Evolutionary conservation across 2,113 vertebrate species (phyloP), one percentile per base, ranked within the genome.

Genomic region (Apus apus): DNA sequence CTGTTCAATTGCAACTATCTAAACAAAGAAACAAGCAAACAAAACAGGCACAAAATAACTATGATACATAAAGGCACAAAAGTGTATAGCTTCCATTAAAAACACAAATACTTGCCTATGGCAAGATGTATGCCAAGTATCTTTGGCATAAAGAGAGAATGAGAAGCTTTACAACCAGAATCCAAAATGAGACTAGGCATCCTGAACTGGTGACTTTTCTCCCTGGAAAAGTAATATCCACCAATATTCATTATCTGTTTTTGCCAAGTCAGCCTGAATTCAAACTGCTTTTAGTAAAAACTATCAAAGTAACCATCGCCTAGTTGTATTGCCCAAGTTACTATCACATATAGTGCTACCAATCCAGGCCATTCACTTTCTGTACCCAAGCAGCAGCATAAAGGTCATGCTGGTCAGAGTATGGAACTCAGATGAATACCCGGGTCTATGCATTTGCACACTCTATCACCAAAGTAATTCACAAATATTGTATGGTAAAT

Each of bases 141-240:
- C 14, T 60, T 26, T 54, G 45, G 36, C 0, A 0, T 34, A 87
- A 78, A 66, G 22, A 43, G 15, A 72, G 15, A 26, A 87, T 0
- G 0, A 73, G 38, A n/a, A 76, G 27, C 53, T 89, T 81, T 56
- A 62, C 13, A 71, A 48, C 18, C 43, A 75, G 66, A 91, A 72
- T 32, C 32, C 48, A 91, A 83, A 75, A 67, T 72, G 4, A 86
- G 25, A 38, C 22, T 0, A 32, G 25, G 72, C 9, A 1, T 51
- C 25, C 32, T 79, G 36, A 78, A 67, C 11, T 22, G 3, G 8
- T 45, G 6, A 57, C 38, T 20, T 57, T 25, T 51, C 22, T 38
- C 26, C 30, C 26, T 38, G 5, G 16, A 2, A 15, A 71, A 43
- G 23, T 53, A 89, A 17, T 27, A 94, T 13, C 29, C 23, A 38